Evolutionary conservation across 35 echinoderm and acorn worm species (phyloP).

Genomic region (Stichopus chloronotus): DNA sequence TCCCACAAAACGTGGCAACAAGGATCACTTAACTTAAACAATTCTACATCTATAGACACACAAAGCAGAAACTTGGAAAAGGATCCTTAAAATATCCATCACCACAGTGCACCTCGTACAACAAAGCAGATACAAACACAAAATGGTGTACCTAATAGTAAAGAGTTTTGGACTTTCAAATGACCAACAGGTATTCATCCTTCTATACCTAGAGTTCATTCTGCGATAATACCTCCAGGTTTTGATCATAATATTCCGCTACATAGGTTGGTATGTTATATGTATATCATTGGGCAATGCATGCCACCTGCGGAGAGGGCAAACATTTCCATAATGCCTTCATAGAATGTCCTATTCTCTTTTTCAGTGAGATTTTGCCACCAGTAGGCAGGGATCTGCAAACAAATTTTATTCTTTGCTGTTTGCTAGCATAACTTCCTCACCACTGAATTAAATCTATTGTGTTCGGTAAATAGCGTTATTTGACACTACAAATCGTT

Average conservation of each 20-base stretch:
- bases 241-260: too few species aligned
- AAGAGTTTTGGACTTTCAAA: not conserved
- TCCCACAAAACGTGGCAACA: too few species aligned
- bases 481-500: constrained; percentile 46
- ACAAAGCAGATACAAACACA: not conserved
- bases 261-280: too few species aligned
- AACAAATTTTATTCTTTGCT: constrained; percentile 25
- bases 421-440: constrained; percentile 41
- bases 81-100: too few species aligned
- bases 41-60: too few species aligned
- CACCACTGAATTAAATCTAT: constrained; percentile 35
- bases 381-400: not conserved
- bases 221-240: not conserved
- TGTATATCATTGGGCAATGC: not conserved
- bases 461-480: not conserved
- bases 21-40: too few species aligned
- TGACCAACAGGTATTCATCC: not conserved
- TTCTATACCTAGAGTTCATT: not conserved
- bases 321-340: constrained; percentile 35
- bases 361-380: not conserved
- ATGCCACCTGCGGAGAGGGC: not conserved
- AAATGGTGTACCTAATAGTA: not conserved
- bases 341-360: not conserved
- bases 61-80: too few species aligned
- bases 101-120: too few species aligned